These are phyloP conservation scores for Sipunculus nudus DNA, from an alignment of 2,888 invertebrate species.

Conservation along the genomic window DNA sequence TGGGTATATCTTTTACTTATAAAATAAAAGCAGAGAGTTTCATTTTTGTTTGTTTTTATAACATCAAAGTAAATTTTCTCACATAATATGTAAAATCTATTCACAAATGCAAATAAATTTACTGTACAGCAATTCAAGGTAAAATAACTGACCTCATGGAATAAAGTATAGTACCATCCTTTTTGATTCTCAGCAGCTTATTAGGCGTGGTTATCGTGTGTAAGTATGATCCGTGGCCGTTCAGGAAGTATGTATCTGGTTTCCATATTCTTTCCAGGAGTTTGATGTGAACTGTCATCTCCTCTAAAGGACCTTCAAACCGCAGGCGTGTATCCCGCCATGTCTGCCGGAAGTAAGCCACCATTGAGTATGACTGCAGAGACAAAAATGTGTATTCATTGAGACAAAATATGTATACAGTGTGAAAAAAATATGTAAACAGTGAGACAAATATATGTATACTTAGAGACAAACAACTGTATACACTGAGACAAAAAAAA, in stretches of 20 bases:
- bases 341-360: slow-evolving; percentile 60
- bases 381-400: neutral
- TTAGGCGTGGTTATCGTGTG: slow-evolving; percentile 97
- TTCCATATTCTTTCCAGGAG: slow-evolving; percentile 94
- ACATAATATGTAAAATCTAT: too few species aligned
- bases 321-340: slow-evolving; percentile 58
- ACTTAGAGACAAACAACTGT: too few species aligned
- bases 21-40: too few species aligned
- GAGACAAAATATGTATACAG: too few species aligned
- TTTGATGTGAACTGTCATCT: slow-evolving; percentile 54
- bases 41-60: too few species aligned
- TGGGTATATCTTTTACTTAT: too few species aligned
- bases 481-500: too few species aligned
- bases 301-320: slow-evolving; percentile 41
- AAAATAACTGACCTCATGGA: slow-evolving; percentile 80
- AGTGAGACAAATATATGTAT: too few species aligned
- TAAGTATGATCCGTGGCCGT: slow-evolving; percentile 77
- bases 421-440: too few species aligned
- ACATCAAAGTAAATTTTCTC: too few species aligned
- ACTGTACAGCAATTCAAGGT: neutral
- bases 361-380: slow-evolving; percentile 59
- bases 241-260: slow-evolving; percentile 84
- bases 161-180: slow-evolving; percentile 89
- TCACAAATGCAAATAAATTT: neutral
- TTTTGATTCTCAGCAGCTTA: slow-evolving; percentile 86